These are phyloP conservation scores for Eudiplozoon nipponicum DNA, from an alignment of 2,888 invertebrate species.

Conservation along the genomic window DNA sequence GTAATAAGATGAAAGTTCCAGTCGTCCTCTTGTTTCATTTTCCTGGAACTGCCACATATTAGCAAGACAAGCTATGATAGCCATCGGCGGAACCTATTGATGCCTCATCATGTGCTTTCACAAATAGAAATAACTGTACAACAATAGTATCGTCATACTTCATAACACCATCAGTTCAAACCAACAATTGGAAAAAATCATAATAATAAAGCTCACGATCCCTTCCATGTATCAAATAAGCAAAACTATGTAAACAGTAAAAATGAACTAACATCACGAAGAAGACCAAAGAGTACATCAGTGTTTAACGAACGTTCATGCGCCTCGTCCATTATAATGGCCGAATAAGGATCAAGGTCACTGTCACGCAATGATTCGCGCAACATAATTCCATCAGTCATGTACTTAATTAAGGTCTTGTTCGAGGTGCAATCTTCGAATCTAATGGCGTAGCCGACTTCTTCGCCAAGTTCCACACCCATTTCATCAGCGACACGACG, in stretches of 20 bases:
- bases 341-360: slow-evolving; percentile 78
- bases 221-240: not conserved
- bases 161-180: no score
- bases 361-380: slow-evolving; percentile 76
- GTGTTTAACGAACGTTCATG: slow-evolving; percentile 88
- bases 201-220: no score
- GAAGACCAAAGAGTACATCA: slow-evolving; percentile 74
- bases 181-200: no score
- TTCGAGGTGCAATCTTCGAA: slow-evolving; percentile 90
- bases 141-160: no score
- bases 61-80: no score
- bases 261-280: slow-evolving; percentile 40
- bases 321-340: slow-evolving; percentile 96
- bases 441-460: slow-evolving; percentile 89
- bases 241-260: not conserved
- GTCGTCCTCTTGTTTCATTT: no score
- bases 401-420: slow-evolving; percentile 38
- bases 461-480: slow-evolving; percentile 51
- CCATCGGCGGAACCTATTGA: no score
- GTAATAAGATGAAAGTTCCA: no score
- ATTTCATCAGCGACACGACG: slow-evolving; percentile 94
- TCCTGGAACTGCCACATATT: no score
- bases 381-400: slow-evolving; percentile 91
- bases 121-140: no score
- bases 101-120: no score